phyloP scores from a whole-genome alignment of 2,113 vertebrate genomes.

The Myotis yumanensis region DNA sequence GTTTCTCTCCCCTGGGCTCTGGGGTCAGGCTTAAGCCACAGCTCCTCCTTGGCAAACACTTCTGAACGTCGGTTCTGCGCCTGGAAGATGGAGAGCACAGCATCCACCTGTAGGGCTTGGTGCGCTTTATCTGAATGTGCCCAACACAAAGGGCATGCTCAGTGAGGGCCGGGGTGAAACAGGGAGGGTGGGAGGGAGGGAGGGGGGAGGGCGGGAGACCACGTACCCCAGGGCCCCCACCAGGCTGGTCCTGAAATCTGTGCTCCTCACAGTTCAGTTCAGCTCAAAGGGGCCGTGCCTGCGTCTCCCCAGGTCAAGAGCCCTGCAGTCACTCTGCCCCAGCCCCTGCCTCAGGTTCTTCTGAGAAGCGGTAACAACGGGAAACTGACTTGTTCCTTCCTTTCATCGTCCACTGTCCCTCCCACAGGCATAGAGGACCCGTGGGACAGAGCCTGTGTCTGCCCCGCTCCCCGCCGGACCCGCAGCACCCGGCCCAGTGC shows the following conservation, averaged over 20 bases:
- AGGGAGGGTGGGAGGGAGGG: accelerated
- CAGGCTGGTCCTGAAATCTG: not conserved
- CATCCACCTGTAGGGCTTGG: not conserved
- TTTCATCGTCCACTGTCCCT: not conserved
- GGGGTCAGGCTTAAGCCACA: too few species aligned
- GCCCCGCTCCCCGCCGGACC: not conserved
- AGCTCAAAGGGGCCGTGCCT: not conserved
- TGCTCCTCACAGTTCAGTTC: not conserved
- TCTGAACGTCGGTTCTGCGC: not conserved
- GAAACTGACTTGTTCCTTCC: accelerated
- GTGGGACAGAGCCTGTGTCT: accelerated
- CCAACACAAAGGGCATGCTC: not conserved
- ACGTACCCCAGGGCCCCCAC: not conserved
- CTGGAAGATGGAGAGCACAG: not conserved
- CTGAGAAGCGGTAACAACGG: not conserved
- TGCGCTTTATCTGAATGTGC: not conserved
- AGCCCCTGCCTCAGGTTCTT: not conserved
- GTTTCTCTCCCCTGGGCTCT: not conserved
- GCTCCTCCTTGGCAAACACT: not conserved
- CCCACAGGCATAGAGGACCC: not conserved
- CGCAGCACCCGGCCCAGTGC: accelerated
- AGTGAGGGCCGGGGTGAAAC: accelerated
- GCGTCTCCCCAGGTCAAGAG: not conserved
- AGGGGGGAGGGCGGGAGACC: too few species aligned
- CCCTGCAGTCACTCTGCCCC: not conserved